Evolutionary conservation across 2,797 vertebrate genomes (phyloP), one percentile per base, ranked within the genome.

Genomic region (Mormyrus proboscirostris): DNA sequence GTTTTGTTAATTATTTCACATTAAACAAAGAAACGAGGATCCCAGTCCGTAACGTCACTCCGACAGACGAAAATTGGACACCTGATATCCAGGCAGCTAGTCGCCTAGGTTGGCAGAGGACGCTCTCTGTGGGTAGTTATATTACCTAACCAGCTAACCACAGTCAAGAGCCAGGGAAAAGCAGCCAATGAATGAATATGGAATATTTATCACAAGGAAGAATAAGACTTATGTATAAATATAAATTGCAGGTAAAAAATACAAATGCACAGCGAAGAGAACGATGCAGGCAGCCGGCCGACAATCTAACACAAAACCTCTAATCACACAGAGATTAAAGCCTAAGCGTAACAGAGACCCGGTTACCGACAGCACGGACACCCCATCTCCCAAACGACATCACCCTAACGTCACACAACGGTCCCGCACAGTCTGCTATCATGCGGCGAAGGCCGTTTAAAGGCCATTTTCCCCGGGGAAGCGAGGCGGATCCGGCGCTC

Each of bases 401-500:
- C 59, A 65, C 2, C 2, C 59, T 12, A 65, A 65, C 59, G 59
- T 65, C 25, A 33, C 65, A 33, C 29, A 14, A 73, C 12, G 29
- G 29, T 33, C 25, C 65, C 12, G 65, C 65, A 69, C 65, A 33
- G 12, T 73, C 65, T 14, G 65, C 65, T 33, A 12, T 4, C 29
- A 73, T 73, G 69, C 33, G 14, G 33, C 29, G 69, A 76, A 41
- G 69, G 69, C 69, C 69, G 33, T 38, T 38, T 76, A 76, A 76
- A 76, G 33, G 69, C 69, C 65, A 73, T 73, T 33, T 33, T 38
- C 65, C 29, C 29, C 12, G 69, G 14, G 5, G 69, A 76, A 76
- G 69, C 12, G 65, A 33, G 65, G 65, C 65, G 65, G 33, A 14
- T 73, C 12, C 29, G 29, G 69, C 69, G 69, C 29, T 85, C 92